Base-by-base conservation (phyloP, 2,113 vertebrate genomes). In the Prietella phreatophila region DNA sequence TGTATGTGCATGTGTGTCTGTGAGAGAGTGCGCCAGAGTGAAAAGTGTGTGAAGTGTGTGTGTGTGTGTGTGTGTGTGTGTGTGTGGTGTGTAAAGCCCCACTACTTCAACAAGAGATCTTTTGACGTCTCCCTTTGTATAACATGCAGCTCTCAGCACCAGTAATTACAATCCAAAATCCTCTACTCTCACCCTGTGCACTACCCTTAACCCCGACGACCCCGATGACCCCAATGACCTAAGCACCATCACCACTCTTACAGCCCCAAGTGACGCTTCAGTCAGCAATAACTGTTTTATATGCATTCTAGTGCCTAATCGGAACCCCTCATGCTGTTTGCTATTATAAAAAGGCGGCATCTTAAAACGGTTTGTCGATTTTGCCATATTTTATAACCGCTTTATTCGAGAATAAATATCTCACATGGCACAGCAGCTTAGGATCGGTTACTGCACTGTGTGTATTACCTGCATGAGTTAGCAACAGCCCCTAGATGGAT, bases 361-460 rank as follows among this genome's bases (percentile, higher is more conserved):
- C 91, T 93, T 93, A 91, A 93, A 92, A 92, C 91, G 92, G 88
- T 92, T 92, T 91, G 89, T 2, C 7, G 11, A 1, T 42, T n/a
- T 10, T 55, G 47, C 92, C 93, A 93, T 63, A 39, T 90, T 90
- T 90, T 87, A 88, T 87, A 80, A 86, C 75, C 81, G 25, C 67
- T 86, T 87, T 84, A 90, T 90, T 90, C 82, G 90, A 47, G 73
- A 65, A 65, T 36, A 55, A 88, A 65, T 83, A 75, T 53, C 63
- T 87, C 56, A 42, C 87, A 82, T 82, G 85, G 71, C 85, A 81
- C 61, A 75, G 76, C 50, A 83, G 58, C 82, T 90, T 58, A 87
- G 87, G 85, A 86, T 90, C 85, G 19, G 76, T 88, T 86, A 85
- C 85, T 30, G 76, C 87, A 56, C 85, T 81, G 30, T n/a, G 81